phyloP scores from a whole-genome alignment of 2,797 vertebrate genomes.

The Falco cherrug region DNA sequence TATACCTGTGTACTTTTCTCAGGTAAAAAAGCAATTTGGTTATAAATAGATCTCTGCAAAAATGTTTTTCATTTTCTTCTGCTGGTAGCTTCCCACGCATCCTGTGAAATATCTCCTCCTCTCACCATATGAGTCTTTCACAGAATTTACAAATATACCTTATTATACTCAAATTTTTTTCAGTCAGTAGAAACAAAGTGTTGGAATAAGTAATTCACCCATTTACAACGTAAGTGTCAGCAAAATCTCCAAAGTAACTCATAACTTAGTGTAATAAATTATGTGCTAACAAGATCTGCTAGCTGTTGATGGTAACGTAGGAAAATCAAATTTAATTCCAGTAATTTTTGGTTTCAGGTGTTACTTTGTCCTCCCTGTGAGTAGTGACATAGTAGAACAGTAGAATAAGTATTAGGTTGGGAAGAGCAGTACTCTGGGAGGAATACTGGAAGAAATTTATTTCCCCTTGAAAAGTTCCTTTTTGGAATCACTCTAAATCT shows the following conservation, averaged over 20 bases:
- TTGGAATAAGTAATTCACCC: constrained; percentile 20
- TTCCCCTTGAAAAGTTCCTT: background rate
- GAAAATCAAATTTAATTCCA: background rate
- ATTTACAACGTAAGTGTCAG: background rate
- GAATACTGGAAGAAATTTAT: background rate
- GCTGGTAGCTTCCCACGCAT: background rate
- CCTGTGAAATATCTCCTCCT: background rate
- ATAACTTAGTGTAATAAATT: background rate
- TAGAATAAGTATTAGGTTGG: background rate
- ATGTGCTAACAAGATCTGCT: background rate
- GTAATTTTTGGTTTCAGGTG: constrained; percentile 10
- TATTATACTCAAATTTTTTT: background rate
- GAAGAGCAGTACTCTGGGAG: background rate
- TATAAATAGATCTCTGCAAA: constrained; percentile 51
- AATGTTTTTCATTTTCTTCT: constrained; percentile 44
- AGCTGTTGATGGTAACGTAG: background rate
- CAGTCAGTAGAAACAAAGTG: background rate
- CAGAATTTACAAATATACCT: constrained; percentile 20
- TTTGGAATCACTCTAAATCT: background rate
- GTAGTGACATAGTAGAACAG: background rate
- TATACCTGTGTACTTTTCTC: constrained; percentile 16
- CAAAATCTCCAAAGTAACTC: background rate
- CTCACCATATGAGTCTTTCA: constrained; percentile 5
- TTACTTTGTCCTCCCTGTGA: background rate
- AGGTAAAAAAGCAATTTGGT: constrained; percentile 27